These are phyloP conservation scores for Chlorospingus flavigularis DNA, from an alignment of 2,797 vertebrate species.

Conservation along the genomic window DNA sequence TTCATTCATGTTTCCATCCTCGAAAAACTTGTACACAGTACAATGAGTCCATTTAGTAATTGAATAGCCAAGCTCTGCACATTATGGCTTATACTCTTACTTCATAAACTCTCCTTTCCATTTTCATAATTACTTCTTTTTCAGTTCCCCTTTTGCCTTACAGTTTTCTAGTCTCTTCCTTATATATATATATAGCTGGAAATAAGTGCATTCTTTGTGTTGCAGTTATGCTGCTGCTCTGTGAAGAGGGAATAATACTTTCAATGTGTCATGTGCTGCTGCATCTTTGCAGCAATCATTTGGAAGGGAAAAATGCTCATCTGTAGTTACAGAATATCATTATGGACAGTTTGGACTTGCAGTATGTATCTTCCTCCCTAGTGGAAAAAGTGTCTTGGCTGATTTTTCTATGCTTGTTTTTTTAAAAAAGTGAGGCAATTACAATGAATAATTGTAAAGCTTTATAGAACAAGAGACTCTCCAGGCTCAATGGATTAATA, in stretches of 20 bases:
- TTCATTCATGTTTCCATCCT: not conserved
- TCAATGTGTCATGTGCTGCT: not conserved
- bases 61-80: not conserved
- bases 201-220: slow-evolving; percentile 7
- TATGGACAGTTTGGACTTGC: not conserved
- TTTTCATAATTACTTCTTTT: slow-evolving; percentile 29
- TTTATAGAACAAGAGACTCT: slow-evolving; percentile 23
- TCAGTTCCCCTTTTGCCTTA: not conserved
- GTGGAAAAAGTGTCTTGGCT: not conserved
- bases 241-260: not conserved
- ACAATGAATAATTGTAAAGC: slow-evolving; percentile 19
- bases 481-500: not conserved
- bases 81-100: not conserved
- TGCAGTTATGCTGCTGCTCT: not conserved
- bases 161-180: slow-evolving; percentile 19
- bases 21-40: not conserved
- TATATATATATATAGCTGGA: not conserved
- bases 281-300: not conserved
- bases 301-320: not conserved
- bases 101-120: not conserved
- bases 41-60: not conserved
- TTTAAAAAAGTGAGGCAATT: not conserved
- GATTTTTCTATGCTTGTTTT: not conserved
- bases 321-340: not conserved
- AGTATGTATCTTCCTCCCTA: not conserved